Evolutionary conservation across 2,888 invertebrate species (phyloP).

Genomic region (Polyommatus iphigenia): DNA sequence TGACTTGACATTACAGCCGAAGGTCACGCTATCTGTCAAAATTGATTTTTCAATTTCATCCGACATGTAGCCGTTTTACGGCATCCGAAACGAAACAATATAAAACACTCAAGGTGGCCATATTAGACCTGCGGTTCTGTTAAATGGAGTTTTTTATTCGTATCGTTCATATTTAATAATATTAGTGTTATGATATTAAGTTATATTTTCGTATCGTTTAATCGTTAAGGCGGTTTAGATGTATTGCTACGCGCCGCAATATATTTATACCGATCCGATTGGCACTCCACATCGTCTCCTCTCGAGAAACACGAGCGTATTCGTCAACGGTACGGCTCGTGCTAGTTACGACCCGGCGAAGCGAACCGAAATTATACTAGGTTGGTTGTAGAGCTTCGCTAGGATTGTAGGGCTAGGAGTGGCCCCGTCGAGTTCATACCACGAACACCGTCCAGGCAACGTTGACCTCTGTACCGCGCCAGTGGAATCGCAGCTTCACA

Average conservation of each 20-base stretch:
- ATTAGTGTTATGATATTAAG: slow-evolving; percentile 19
- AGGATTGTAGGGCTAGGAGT: slow-evolving; percentile 11
- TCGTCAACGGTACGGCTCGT: slow-evolving; percentile 20
- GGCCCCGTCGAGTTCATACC: slow-evolving; percentile 9
- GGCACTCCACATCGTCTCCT: slow-evolving; percentile 26
- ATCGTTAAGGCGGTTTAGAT: slow-evolving; percentile 19
- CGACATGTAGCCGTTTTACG: neutral
- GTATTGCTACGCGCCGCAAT: slow-evolving; percentile 12
- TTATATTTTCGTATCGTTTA: slow-evolving; percentile 15
- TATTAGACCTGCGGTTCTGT: slow-evolving; percentile 9
- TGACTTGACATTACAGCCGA: neutral
- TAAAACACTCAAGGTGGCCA: neutral
- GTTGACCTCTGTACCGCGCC: slow-evolving; percentile 34
- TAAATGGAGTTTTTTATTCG: slow-evolving; percentile 23
- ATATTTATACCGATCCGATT: slow-evolving; percentile 22
- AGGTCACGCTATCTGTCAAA: neutral
- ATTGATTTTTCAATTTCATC: neutral
- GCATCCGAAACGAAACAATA: neutral
- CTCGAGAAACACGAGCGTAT: slow-evolving; percentile 7
- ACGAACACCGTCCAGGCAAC: slow-evolving; percentile 42
- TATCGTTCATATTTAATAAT: slow-evolving; percentile 26
- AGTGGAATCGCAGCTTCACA: slow-evolving; percentile 35
- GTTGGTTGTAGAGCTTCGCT: slow-evolving; percentile 16
- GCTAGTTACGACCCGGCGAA: neutral
- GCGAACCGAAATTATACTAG: slow-evolving; percentile 1